Conservation (phyloP, 2,888 invertebrate species). For the Alentia gelatinosa region DNA sequence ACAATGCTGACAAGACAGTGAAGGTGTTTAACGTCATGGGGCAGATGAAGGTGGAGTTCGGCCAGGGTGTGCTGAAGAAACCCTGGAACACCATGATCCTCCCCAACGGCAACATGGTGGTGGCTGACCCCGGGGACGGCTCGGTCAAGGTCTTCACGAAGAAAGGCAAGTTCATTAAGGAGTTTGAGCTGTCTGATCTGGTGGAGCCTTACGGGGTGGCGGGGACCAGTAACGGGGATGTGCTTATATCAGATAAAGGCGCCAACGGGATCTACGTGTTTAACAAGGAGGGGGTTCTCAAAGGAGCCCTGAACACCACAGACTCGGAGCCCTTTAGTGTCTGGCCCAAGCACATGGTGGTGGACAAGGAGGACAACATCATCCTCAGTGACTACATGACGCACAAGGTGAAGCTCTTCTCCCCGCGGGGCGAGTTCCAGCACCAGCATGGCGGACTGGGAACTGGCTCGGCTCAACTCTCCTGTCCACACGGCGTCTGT, state of each 20-base stretch:
- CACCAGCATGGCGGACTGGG: conserved; percentile 27
- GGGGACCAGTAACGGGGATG: conserved; percentile 3
- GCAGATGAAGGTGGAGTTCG: conserved; percentile 52
- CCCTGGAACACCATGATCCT: conserved; percentile 49
- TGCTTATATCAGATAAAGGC: conserved; percentile 54
- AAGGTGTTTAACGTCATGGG: conserved; percentile 52
- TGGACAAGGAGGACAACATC: conserved; percentile 44
- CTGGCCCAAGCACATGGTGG: conserved; percentile 54
- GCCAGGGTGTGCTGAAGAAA: not conserved
- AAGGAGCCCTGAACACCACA: not conserved
- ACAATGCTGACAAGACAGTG: conserved; percentile 49
- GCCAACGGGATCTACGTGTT: conserved; percentile 54
- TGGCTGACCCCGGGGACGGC: conserved; percentile 46
- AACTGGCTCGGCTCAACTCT: conserved; percentile 26
- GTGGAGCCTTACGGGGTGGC: conserved; percentile 54
- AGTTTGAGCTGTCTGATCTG: conserved; percentile 37
- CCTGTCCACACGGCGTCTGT: conserved; percentile 54
- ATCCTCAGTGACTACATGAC: conserved; percentile 51
- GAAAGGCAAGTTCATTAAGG: conserved; percentile 17
- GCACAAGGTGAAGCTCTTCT: conserved; percentile 31
- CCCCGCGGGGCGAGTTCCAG: not conserved
- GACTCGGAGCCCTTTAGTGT: not conserved
- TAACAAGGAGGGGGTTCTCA: conserved; percentile 32
- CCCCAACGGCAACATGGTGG: conserved; percentile 20
- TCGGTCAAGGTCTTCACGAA: conserved; percentile 34